These are phyloP conservation scores for Cricetomys ansorgei DNA, from an alignment of 2,113 vertebrate genomes.

Conservation along the genomic window DNA sequence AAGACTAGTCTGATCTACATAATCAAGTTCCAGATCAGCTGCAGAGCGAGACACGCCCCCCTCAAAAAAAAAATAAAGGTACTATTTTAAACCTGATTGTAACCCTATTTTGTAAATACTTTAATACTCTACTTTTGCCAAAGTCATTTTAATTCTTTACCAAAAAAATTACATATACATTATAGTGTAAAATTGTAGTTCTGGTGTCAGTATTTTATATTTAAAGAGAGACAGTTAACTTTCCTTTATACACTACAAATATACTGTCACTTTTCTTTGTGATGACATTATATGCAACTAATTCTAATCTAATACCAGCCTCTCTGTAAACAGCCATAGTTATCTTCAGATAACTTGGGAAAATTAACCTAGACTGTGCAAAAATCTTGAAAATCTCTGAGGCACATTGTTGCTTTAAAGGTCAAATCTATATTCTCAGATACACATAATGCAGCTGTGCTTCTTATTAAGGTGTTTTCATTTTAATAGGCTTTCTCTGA, in stretches of 20 bases:
- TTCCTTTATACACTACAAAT: conserved; percentile 33
- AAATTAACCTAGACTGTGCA: conserved; percentile 7
- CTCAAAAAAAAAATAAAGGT: too few relatives aligned
- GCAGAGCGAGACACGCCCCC: background rate
- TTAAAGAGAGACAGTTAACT: background rate
- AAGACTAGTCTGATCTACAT: background rate
- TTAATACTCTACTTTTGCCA: conserved; percentile 18
- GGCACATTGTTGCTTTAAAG: background rate
- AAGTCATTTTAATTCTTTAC: conserved; percentile 8
- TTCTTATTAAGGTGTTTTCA: conserved; percentile 6
- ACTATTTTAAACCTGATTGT: background rate
- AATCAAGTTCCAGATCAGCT: background rate
- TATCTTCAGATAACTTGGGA: conserved; percentile 61
- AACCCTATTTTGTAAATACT: background rate
- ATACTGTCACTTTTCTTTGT: conserved; percentile 12
- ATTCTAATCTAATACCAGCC: conserved; percentile 28
- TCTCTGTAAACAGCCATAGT: background rate
- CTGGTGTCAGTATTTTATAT: conserved; percentile 12
- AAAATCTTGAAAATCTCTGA: conserved; percentile 29
- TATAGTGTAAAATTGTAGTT: conserved; percentile 46
- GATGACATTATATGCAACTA: conserved; percentile 10
- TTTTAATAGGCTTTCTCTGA: conserved; percentile 61
- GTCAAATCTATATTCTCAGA: conserved; percentile 34
- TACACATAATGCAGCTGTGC: conserved; percentile 4
- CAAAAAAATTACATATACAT: background rate